These are phyloP conservation scores for Falcunculus frontatus DNA, from an alignment of 2,113 vertebrate genomes.

Conservation along the genomic window DNA sequence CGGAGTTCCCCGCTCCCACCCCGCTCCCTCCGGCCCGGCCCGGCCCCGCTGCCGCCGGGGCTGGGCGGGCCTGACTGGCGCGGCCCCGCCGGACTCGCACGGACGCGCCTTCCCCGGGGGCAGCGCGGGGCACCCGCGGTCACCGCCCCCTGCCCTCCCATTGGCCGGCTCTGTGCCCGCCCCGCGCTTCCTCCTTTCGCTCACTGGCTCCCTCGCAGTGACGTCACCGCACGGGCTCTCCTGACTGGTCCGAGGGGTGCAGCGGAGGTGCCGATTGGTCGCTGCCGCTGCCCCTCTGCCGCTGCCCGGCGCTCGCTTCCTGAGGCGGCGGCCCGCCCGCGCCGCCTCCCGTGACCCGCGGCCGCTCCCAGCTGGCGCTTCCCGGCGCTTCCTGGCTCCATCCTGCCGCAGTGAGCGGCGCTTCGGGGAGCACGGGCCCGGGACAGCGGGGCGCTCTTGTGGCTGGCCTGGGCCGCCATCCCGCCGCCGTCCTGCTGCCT, in stretches of 20 bases:
- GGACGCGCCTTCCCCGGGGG: neutral
- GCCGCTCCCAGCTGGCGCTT: neutral
- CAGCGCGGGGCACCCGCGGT: neutral
- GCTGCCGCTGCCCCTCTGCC: neutral
- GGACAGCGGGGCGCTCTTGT: neutral
- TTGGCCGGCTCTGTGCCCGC: slow-evolving; percentile 31
- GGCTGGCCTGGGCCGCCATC: neutral
- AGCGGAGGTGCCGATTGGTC: neutral
- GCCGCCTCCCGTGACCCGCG: neutral
- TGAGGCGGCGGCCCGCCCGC: neutral
- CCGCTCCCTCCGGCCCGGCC: neutral
- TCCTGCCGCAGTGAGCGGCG: neutral
- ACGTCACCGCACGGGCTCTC: accelerated
- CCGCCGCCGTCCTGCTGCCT: neutral
- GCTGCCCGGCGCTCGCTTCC: neutral
- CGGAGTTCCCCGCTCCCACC: neutral
- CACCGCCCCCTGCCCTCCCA: neutral
- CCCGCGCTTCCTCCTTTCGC: neutral
- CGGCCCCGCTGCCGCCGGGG: neutral
- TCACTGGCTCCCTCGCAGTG: neutral
- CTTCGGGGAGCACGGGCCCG: neutral
- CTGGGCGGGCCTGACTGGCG: neutral
- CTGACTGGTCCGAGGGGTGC: neutral
- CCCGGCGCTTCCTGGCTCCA: neutral
- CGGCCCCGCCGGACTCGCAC: neutral